These are phyloP conservation scores for Oophaga pumilio DNA, from an alignment of 2,113 vertebrate genomes.

Conservation along the genomic window DNA sequence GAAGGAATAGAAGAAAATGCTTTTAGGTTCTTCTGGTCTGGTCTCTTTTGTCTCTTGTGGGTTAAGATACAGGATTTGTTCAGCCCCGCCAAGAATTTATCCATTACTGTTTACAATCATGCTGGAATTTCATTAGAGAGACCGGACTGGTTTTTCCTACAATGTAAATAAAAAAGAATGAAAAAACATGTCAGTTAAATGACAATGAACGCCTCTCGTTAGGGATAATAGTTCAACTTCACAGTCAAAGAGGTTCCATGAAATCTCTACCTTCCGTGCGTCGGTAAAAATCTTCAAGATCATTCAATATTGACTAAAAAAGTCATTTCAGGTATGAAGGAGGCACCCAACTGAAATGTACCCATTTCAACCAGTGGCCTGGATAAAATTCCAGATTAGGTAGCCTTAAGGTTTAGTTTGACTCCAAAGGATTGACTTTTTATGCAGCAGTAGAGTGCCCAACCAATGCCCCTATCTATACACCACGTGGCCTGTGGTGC, in stretches of 20 bases:
- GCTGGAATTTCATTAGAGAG: neutral
- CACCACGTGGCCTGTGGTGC: no score
- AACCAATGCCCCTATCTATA: no score
- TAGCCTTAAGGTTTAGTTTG: neutral
- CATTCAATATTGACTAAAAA: neutral
- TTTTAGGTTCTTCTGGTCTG: neutral
- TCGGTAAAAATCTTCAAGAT: neutral
- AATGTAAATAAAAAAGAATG: neutral
- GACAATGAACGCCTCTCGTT: neutral
- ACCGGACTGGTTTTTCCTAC: conserved; percentile 19
- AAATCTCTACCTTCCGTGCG: neutral
- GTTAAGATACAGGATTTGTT: neutral
- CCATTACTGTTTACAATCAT: neutral
- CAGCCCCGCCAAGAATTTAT: neutral
- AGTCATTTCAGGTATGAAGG: neutral
- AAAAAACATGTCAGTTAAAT: conserved; percentile 39
- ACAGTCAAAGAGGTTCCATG: neutral
- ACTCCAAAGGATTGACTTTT: neutral
- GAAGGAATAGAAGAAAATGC: neutral
- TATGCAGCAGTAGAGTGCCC: neutral
- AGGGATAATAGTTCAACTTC: neutral
- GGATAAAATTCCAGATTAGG: neutral
- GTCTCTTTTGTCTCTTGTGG: neutral
- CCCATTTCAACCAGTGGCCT: neutral
- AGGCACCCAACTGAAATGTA: neutral